Evolutionary conservation across 2,113 vertebrate species (phyloP).

Genomic region (Gnathonemus echidnorhynchus): DNA sequence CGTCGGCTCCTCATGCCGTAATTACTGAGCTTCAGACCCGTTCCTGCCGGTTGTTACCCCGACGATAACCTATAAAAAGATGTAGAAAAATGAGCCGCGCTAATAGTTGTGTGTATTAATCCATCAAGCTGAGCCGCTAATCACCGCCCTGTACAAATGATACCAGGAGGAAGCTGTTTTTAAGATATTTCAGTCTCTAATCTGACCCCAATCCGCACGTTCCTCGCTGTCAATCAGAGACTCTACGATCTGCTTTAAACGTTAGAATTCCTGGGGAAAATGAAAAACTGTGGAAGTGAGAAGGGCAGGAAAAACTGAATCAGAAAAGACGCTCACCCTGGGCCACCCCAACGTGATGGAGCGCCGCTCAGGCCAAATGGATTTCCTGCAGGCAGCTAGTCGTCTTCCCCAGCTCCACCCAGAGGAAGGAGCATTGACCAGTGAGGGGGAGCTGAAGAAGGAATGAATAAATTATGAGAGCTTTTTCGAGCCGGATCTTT

Average conservation of each 20-base stretch:
- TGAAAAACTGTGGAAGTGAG: not conserved
- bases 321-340: not conserved
- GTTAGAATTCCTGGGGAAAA: not conserved
- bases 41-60: constrained; percentile 1
- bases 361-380: not conserved
- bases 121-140: constrained; percentile 10
- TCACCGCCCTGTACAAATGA: constrained; percentile 12
- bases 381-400: not conserved
- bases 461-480: constrained; percentile 7
- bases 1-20: not conserved
- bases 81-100: not conserved
- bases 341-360: not conserved
- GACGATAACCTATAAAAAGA: constrained; percentile 17
- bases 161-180: not conserved
- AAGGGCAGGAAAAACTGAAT: not conserved
- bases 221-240: not conserved
- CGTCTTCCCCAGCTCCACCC: not conserved
- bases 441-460: not conserved
- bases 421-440: not conserved
- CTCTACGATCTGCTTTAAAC: not conserved
- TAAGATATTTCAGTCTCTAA: constrained; percentile 4
- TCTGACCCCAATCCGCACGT: constrained; percentile 3
- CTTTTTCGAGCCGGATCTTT: not conserved
- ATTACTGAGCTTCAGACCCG: not conserved
- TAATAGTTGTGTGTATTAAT: constrained; percentile 17